phyloP scores from a whole-genome alignment of 1,140 invertebrate genomes.

The roundworm (Caenorhabditis elegans) region WBcel235 BX284604.4:9343001-9343500 shows the following conservation, averaged over 20 bases:
- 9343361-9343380: not conserved
- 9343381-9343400: not conserved
- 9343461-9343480: not conserved
- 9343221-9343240: too few species aligned
- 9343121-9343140: not conserved
- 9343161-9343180: not conserved
- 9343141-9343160: not conserved
- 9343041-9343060: slow-evolving; percentile 77
- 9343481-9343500: not conserved
- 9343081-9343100: slow-evolving; percentile 80
- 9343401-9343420: not conserved
- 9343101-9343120: slow-evolving; percentile 83
- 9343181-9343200: too few species aligned
- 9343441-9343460: not conserved
- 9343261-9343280: too few species aligned
- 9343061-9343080: slow-evolving; percentile 85
- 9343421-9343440: not conserved
- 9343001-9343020: too few species aligned
- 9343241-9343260: too few species aligned
- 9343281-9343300: too few species aligned
- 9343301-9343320: too few species aligned
- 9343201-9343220: too few species aligned
- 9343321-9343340: not conserved
- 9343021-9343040: slow-evolving; percentile 76
- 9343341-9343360: too few species aligned